These are phyloP conservation scores for Volucella inanis DNA, from an alignment of 2,888 invertebrate species.

Conservation along the genomic window DNA sequence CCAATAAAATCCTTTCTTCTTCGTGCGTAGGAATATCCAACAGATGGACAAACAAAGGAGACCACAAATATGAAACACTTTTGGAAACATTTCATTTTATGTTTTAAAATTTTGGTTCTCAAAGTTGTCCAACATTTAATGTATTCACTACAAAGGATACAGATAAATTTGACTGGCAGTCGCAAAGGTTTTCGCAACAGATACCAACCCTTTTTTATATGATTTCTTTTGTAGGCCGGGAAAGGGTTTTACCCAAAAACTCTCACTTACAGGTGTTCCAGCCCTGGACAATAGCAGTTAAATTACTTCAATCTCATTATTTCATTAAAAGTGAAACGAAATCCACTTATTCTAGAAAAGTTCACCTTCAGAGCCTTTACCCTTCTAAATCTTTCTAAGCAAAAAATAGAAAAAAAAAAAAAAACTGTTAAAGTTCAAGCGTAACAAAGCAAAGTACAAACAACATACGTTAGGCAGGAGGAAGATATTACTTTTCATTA, in stretches of 20 bases:
- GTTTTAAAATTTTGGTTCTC: background rate
- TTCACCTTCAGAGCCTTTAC: background rate
- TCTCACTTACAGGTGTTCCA: slow-evolving; percentile 19
- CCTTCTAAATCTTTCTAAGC: background rate
- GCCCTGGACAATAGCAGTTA: background rate
- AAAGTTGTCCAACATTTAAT: slow-evolving; percentile 3
- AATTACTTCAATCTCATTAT: background rate
- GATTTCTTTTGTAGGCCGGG: background rate
- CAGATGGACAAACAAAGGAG: background rate
- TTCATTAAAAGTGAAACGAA: slow-evolving; percentile 19
- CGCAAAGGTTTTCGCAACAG: slow-evolving; percentile 14
- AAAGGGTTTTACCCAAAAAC: background rate
- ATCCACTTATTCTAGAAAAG: slow-evolving; percentile 12
- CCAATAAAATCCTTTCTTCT: too few species aligned
- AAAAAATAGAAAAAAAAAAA: background rate
- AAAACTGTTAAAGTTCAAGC: background rate
- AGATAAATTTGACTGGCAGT: slow-evolving; percentile 18
- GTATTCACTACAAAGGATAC: slow-evolving; percentile 26
- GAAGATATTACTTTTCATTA: slow-evolving; percentile 45
- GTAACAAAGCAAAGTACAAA: background rate
- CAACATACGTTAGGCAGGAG: background rate
- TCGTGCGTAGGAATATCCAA: background rate
- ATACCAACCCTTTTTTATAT: slow-evolving; percentile 21
- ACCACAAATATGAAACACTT: background rate
- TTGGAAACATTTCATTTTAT: background rate